These are phyloP conservation scores for Gobio gobio DNA, from an alignment of 2,113 vertebrate species.

Conservation along the genomic window DNA sequence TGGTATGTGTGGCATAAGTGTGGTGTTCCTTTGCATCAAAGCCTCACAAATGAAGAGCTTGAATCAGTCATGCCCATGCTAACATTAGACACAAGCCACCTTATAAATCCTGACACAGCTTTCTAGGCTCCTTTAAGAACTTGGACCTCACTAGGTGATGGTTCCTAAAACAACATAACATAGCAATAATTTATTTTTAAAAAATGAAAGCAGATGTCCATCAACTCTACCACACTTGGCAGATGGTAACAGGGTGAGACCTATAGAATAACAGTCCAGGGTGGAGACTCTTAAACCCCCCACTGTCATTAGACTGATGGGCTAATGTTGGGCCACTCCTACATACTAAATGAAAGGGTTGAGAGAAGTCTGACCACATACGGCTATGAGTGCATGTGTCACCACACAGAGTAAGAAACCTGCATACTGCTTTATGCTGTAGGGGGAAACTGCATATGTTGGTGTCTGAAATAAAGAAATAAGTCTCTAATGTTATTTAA, in stretches of 20 bases:
- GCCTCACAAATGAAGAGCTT: neutral
- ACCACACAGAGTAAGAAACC: neutral
- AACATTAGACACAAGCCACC: constrained; percentile 19
- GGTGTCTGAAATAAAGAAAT: constrained; percentile 25
- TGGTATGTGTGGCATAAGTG: neutral
- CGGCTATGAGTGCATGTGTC: neutral
- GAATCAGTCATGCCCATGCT: neutral
- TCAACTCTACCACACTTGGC: constrained; percentile 43
- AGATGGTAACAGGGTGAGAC: constrained; percentile 15
- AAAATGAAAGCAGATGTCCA: constrained; percentile 41
- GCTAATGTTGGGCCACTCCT: constrained; percentile 32
- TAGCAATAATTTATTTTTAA: constrained; percentile 26
- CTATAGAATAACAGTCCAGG: constrained; percentile 52
- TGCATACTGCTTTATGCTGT: neutral
- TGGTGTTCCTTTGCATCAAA: neutral
- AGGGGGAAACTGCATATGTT: neutral
- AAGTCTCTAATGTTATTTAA: constrained; percentile 8
- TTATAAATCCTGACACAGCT: constrained; percentile 18
- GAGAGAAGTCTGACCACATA: constrained; percentile 36
- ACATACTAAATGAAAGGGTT: constrained; percentile 42
- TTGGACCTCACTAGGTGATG: neutral
- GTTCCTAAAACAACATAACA: constrained; percentile 35
- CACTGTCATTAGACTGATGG: constrained; percentile 41
- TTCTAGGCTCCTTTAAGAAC: constrained; percentile 13
- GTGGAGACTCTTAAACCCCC: constrained; percentile 45